Evolutionary conservation across 2,113 vertebrate genomes (phyloP), one percentile per base, ranked within the genome.

Genomic region (Murina feae): DNA sequence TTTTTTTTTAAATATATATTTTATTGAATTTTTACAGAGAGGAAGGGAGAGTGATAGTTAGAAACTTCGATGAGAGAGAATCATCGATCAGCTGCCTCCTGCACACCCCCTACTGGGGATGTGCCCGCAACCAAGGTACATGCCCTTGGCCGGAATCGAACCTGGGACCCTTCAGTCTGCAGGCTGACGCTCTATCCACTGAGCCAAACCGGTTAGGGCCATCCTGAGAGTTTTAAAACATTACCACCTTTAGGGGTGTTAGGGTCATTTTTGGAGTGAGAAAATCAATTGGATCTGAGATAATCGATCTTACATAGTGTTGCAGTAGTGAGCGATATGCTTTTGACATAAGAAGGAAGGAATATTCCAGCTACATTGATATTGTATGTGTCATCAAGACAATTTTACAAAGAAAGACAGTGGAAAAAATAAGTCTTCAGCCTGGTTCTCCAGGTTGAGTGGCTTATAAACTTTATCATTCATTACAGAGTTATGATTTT

Each of bases 211-310:
- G n/a, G n/a, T n/a, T n/a, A n/a, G n/a, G n/a, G n/a, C n/a, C 66
- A 66, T 94, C 91, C n/a, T 92, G 58, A 93, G 25, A 17, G 20
- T 89, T 60, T 86, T 75, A 89, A 65, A 69, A 49, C 18, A 83
- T 55, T 89, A 32, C 14, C 32, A 84, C 23, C 10, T 69, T 80
- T 63, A 66, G 10, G 55, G 47, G 1, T 86, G 5, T 89, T 76
- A 18, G 18, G 2, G 10, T 78, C 63, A 5, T 78, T 93, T 94
- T 47, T 94, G 21, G 25, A 81, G 16, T 83, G 75, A 86, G 13
- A 60, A 80, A 32, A 51, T 93, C 55, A 47, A 0, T 60, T 87
- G 23, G 5, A 60, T 55, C 8, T 63, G n/a, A 86, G 25, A 25
- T 91, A 17, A 83, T 86, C 25, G 53, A 14, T 84, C 44, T 83